Base-by-base conservation (phyloP, 1,140 invertebrate species). In the Drosophila setifemur region DNA sequence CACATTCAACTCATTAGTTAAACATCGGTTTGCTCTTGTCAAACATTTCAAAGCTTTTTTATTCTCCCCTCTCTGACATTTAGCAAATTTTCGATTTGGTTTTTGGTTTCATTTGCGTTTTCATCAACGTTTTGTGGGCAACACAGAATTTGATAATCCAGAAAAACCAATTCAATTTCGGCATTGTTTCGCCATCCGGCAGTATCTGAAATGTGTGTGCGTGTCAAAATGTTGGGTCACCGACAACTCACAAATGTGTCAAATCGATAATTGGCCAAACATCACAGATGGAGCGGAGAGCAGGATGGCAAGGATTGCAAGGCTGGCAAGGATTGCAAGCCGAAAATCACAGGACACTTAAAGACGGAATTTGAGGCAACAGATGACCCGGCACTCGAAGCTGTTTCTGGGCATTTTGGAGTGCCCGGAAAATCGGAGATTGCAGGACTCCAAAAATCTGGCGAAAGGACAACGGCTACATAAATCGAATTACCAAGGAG, bases 201-300 rank as follows among this genome's bases (percentile, higher is more conserved):
- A 66, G 43, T 60, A 31, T 8, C 43, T 31, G 58, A 49, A 47
- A 47, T 61, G 69, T 31, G 40, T 52, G 47, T 31, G 40, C 45
- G 47, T 79, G 79, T 83, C 78, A 69, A 73, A 82, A 85, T 85
- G 79, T 85, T 77, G 75, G 69, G 48, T 37, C 43, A 55, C 25
- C 64, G 18, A 31, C 61, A 47, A 44, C 53, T 66, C 42, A 63
- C 33, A 83, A 83, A 83, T 83, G 81, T 83, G 79, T 79, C 79
- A 86, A 83, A 86, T 83, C 79, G 81, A 86, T 83, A 86, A 86
- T 85, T 85, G 81, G 33, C 81, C 70, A 85, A 73, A 70, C 43
- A 48, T 48, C 42, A 16, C 4, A 5, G 16, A 19, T 23, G 16
- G 39, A 4, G 23, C n/a, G n/a, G n/a, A n/a, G n/a, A n/a, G n/a